Conservation (phyloP, 2,113 vertebrate species). For the Nothocercus julius region DNA sequence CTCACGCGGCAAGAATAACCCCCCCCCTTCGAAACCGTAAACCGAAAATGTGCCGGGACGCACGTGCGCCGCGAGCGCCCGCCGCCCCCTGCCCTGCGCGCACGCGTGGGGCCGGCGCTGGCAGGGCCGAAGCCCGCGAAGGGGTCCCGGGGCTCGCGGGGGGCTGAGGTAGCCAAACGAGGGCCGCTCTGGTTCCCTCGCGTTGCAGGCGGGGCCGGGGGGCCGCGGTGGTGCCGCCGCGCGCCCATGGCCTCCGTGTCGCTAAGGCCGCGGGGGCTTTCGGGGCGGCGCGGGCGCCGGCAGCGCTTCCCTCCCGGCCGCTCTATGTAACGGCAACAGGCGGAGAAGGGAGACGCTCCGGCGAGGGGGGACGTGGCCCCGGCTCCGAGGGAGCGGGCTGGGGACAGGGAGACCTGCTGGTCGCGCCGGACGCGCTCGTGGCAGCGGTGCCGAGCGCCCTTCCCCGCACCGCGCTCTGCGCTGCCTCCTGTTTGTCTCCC, state of each 20-base stretch:
- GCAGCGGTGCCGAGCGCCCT: too few species aligned
- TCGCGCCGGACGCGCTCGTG: rapidly evolving
- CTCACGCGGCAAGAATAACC: conserved; percentile 55
- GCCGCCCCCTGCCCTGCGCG: too few species aligned
- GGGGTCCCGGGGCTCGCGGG: too few species aligned
- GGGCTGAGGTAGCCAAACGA: too few species aligned
- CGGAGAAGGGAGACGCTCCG: too few species aligned
- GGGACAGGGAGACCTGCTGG: rapidly evolving
- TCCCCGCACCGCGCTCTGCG: too few species aligned
- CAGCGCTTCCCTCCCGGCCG: too few species aligned
- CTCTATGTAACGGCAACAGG: too few species aligned
- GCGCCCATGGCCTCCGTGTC: rapidly evolving
- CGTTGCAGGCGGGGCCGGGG: too few species aligned
- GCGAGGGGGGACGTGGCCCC: too few species aligned
- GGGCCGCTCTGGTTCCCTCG: neutral
- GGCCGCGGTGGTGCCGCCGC: neutral
- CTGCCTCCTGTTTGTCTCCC: too few species aligned
- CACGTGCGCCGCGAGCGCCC: neutral
- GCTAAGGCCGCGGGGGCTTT: neutral
- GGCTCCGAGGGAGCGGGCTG: neutral
- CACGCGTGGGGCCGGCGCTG: neutral
- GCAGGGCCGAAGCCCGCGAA: neutral
- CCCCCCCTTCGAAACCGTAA: neutral
- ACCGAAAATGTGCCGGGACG: neutral
- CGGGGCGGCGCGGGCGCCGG: rapidly evolving